phyloP scores from a whole-genome alignment of 2,113 vertebrate species.

The Cercopithecus mona region DNA sequence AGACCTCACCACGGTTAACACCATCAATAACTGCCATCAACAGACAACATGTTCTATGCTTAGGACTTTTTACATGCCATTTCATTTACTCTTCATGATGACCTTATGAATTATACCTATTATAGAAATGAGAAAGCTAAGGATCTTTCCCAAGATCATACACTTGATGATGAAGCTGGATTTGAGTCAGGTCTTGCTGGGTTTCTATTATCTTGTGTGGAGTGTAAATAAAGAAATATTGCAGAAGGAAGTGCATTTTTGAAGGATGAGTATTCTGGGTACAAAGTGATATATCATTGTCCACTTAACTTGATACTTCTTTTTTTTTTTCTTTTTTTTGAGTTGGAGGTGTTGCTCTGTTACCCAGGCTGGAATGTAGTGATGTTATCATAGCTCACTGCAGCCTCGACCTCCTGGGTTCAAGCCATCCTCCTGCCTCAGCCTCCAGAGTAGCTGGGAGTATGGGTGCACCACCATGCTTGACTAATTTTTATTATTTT shows the following conservation, averaged over 20 bases:
- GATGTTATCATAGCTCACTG: too few species aligned
- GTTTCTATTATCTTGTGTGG: neutral
- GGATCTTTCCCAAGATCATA: neutral
- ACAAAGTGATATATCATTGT: neutral
- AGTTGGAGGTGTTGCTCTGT: too few species aligned
- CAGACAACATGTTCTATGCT: neutral
- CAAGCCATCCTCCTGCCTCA: too few species aligned
- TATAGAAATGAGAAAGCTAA: neutral
- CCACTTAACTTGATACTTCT: neutral
- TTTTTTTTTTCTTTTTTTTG: too few species aligned
- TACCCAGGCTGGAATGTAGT: too few species aligned
- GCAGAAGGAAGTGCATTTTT: neutral
- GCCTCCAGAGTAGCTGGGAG: too few species aligned
- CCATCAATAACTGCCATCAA: neutral
- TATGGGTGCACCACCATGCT: too few species aligned
- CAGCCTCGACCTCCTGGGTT: too few species aligned
- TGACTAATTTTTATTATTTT: too few species aligned
- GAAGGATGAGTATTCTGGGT: neutral
- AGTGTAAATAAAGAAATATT: neutral
- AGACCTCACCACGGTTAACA: neutral
- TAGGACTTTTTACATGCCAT: neutral
- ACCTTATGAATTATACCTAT: neutral
- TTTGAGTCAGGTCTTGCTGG: neutral
- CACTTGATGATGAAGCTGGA: neutral
- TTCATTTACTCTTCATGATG: neutral